Evolutionary conservation across 2,797 vertebrate species (phyloP).

Genomic region (Aotus griseimembra): DNA sequence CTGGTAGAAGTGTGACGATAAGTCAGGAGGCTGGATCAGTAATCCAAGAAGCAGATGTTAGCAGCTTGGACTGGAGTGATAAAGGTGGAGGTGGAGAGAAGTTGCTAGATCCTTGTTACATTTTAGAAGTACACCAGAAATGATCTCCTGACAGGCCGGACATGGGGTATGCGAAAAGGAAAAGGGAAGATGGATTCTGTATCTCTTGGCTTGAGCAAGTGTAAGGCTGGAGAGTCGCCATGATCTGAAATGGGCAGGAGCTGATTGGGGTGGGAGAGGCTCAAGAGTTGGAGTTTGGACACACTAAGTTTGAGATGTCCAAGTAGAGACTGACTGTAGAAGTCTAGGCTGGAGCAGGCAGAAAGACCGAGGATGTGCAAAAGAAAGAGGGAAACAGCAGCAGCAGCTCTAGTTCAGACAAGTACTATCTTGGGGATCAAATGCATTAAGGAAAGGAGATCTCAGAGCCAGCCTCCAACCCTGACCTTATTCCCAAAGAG

Average conservation of each 20-base stretch:
- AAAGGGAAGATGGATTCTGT: neutral
- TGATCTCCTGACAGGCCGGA: neutral
- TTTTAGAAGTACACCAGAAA: neutral
- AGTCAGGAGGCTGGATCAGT: neutral
- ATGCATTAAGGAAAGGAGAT: neutral
- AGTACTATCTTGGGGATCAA: neutral
- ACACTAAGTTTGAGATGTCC: neutral
- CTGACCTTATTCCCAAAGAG: neutral
- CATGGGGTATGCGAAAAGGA: neutral
- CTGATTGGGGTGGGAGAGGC: neutral
- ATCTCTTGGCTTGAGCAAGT: neutral
- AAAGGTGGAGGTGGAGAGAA: neutral
- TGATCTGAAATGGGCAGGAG: neutral
- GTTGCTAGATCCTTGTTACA: neutral
- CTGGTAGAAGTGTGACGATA: neutral
- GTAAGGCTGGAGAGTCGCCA: neutral
- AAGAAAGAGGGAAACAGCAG: neutral
- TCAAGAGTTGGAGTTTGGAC: neutral
- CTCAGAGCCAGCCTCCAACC: neutral
- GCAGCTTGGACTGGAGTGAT: neutral
- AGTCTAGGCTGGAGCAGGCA: neutral
- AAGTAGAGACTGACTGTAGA: neutral
- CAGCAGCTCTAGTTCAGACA: neutral
- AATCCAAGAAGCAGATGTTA: neutral
- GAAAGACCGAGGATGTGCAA: neutral